phyloP scores from a whole-genome alignment of 1,140 invertebrate species.

The Aradophagus sp. region DNA sequence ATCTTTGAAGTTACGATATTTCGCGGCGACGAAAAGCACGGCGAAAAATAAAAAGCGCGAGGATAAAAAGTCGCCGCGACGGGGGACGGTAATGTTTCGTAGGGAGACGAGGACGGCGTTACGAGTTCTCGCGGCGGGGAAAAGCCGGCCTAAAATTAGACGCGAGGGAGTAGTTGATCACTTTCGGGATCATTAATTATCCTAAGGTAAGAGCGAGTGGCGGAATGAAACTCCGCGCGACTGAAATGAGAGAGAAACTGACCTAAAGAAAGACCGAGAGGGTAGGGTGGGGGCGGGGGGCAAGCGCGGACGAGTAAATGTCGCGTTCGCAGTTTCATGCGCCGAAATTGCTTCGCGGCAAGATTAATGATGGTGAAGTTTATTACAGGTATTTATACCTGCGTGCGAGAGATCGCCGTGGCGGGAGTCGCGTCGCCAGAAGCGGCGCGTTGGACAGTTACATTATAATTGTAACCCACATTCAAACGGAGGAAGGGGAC shows the following conservation, averaged over 20 bases:
- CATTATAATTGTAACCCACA: constrained; percentile 52
- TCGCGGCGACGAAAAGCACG: background rate
- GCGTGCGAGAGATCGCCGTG: constrained; percentile 41
- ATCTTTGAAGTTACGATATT: constrained; percentile 12
- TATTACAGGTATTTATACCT: constrained; percentile 68
- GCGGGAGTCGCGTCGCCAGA: constrained; percentile 29
- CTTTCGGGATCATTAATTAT: constrained; percentile 73
- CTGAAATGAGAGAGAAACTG: constrained; percentile 20
- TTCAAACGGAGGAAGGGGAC: constrained; percentile 10
- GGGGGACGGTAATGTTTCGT: too few species aligned
- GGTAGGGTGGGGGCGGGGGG: constrained; percentile 10
- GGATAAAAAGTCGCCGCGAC: constrained; percentile 9
- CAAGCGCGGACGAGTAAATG: constrained; percentile 46
- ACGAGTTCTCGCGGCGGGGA: background rate
- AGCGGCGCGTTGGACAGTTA: constrained; percentile 42
- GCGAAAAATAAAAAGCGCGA: background rate
- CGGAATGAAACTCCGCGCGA: constrained; percentile 33
- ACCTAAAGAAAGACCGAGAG: constrained; percentile 1
- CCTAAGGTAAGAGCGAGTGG: constrained; percentile 52
- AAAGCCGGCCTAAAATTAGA: constrained; percentile 64
- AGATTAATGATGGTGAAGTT: constrained; percentile 65
- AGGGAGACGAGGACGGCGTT: too few species aligned
- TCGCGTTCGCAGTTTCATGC: constrained; percentile 63
- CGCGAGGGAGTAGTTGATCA: constrained; percentile 68
- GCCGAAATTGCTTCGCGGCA: constrained; percentile 67